Percentiles rank a stretch among this genome's conserved stretches.
Conservation (phyloP, 2,797 vertebrate species). For the Pseudomugil gertrudae region DNA sequence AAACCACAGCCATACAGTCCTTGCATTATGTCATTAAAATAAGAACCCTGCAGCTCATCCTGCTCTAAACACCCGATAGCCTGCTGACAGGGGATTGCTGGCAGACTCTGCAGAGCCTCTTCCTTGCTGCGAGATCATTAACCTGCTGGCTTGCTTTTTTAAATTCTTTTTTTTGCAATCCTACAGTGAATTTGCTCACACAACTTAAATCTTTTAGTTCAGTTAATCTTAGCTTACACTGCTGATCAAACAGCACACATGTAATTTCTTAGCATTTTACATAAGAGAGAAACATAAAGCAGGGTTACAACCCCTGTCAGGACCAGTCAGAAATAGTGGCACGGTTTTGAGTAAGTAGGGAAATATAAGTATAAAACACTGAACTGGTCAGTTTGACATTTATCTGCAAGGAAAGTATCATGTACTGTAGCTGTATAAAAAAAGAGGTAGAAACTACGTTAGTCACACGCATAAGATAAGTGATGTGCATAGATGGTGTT, state of each 20-base stretch:
- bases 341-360: neutral
- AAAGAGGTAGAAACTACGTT: no score
- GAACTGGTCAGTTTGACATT: neutral
- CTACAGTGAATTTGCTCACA: neutral
- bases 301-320: neutral
- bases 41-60: neutral
- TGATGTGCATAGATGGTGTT: neutral
- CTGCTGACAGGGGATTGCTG: neutral
- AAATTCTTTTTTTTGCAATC: neutral
- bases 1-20: neutral
- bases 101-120: conserved; percentile 2
- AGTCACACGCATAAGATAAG: neutral
- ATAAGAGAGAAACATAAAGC: neutral
- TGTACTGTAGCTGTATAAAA: no score
- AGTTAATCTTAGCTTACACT: neutral
- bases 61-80: neutral
- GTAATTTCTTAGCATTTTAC: neutral
- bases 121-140: conserved; percentile 10
- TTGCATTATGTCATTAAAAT: neutral
- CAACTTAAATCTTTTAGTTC: neutral
- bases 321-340: neutral
- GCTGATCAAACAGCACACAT: neutral
- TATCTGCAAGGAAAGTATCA: no score
- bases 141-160: conserved; percentile 1
- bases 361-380: neutral